Percentiles rank a stretch among this genome's conserved stretches.
Conservation (phyloP, 2,797 vertebrate genomes). For the Melanotaenia boesemani region DNA sequence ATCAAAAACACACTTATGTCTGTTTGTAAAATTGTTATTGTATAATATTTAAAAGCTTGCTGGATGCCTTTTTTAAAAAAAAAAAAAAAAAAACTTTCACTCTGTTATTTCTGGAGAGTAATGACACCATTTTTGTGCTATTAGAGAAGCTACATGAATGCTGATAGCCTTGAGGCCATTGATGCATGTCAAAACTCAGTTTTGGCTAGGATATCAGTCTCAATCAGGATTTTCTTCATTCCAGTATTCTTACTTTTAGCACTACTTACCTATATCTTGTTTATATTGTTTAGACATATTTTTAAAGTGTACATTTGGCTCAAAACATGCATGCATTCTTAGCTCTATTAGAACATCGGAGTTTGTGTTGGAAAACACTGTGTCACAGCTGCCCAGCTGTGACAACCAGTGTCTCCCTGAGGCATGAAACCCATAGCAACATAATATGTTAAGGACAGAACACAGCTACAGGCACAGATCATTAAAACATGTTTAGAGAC, state of each 20-base stretch:
- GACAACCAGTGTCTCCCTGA: slow-evolving; percentile 56
- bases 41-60: background rate
- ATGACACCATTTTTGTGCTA: slow-evolving; percentile 26
- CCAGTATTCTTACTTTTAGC: slow-evolving; percentile 24
- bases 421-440: slow-evolving; percentile 65
- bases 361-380: slow-evolving; percentile 64
- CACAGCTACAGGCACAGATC: slow-evolving; percentile 25
- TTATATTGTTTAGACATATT: background rate
- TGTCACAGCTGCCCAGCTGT: slow-evolving; percentile 60
- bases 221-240: slow-evolving; percentile 72
- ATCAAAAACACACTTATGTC: slow-evolving; percentile 6
- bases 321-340: slow-evolving; percentile 36
- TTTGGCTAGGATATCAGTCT: slow-evolving; percentile 33
- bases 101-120: background rate
- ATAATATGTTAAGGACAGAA: slow-evolving; percentile 43
- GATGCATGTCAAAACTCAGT: slow-evolving; percentile 42
- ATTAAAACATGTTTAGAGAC: slow-evolving; percentile 43
- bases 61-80: background rate
- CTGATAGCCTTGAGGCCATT: slow-evolving; percentile 21
- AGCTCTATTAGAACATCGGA: slow-evolving; percentile 47
- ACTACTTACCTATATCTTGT: background rate
- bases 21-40: slow-evolving; percentile 1
- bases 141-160: slow-evolving; percentile 28
- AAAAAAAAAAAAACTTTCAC: no score
- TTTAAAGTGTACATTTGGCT: background rate